Evolutionary conservation across 2,888 invertebrate genomes (phyloP), one percentile per base, ranked within the genome.

Genomic region (Aricia artaxerxes): DNA sequence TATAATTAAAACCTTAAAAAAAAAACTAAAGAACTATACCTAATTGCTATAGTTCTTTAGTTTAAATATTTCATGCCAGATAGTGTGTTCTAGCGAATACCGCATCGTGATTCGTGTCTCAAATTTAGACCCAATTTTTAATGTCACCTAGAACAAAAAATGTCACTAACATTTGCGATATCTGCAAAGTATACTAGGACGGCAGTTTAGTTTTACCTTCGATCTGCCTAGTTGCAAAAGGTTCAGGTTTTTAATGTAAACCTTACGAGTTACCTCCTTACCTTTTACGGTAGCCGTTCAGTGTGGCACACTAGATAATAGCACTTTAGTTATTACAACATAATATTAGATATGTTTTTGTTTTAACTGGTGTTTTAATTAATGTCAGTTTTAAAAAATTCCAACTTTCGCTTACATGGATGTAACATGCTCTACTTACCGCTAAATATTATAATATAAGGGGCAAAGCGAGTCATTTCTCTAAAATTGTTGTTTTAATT

Each of bases 331-430:
- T 69, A 69, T 69, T 69, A 69, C 69, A 64, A 73, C 44, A 75
- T 11, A 24, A 24, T 24, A 24, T 24, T 24, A 24, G 24, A 2
- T 76, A 76, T 3, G 31, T 76, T 31, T 57, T 57, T 57, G 57
- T 75, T 49, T 49, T 53, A 6, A 73, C 44, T 35, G 13, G 16
- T 76, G 11, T 53, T 76, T 57, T 57, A 53, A 76, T 53, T 76
- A 57, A 57, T 35, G 31, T 49, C 9, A 24, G 53, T 75, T 31
- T 49, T 5, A 53, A 57, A 53, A 57, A 35, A 57, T 53, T 57
- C 35, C 53, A 24, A 76, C 76, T 76, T 76, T 76, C 76, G 53
- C 76, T 76, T 69, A 38, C 35, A 64, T 64, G 64, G 31, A 69
- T 16, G 35, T 38, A 31, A 35, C 57, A 57, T 53, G 76, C 76